Evolutionary conservation across 2,888 invertebrate genomes (phyloP).

Genomic region (Protonemura montana): DNA sequence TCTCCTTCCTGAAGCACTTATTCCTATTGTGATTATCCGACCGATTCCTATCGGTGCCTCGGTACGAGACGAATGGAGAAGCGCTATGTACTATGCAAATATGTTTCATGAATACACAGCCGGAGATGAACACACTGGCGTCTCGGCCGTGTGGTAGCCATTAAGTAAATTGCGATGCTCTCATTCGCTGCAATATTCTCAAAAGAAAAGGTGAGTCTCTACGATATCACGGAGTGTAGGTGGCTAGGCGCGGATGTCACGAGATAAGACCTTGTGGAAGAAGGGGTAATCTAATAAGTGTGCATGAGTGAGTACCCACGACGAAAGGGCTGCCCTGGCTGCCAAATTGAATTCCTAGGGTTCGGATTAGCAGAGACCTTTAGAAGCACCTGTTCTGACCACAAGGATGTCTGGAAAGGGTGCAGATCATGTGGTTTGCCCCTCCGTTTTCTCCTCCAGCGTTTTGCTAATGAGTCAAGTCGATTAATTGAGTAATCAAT

Average conservation of each 20-base stretch:
- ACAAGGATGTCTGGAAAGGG: neutral
- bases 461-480: neutral
- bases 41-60: neutral
- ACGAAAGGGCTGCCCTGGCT: neutral
- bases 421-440: neutral
- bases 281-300: conserved; percentile 28
- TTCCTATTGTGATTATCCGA: neutral
- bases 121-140: neutral
- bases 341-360: conserved; percentile 19
- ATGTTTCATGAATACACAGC: neutral
- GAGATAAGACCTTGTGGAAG: neutral
- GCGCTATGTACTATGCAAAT: neutral
- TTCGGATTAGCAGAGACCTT: neutral
- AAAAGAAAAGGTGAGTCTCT: neutral
- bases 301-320: neutral
- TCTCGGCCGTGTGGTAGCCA: neutral
- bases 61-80: neutral
- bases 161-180: conserved; percentile 19
- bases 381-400: conserved; percentile 33
- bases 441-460: neutral
- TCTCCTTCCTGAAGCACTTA: neutral
- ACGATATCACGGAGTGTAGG: neutral
- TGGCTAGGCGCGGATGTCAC: neutral
- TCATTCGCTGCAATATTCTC: neutral
- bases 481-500: neutral